Evolutionary conservation across 2,888 invertebrate species (phyloP).

Genomic region (Lasioglossum marginatum): DNA sequence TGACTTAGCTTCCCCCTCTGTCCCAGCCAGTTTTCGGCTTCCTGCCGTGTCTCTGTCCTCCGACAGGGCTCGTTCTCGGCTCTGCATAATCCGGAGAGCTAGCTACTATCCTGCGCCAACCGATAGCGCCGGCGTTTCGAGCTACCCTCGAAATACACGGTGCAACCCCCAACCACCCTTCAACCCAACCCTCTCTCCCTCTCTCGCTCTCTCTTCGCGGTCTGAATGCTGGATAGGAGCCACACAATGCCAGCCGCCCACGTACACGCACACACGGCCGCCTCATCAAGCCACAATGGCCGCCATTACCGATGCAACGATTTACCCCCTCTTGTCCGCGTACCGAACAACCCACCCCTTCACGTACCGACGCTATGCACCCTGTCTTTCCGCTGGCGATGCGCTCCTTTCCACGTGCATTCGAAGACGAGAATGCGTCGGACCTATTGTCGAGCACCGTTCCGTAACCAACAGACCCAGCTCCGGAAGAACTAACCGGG

Average conservation of each 20-base stretch:
- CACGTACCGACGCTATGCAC: background rate
- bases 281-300: constrained; percentile 76
- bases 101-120: constrained; percentile 74
- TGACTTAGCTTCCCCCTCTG: constrained; percentile 29
- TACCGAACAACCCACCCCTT: background rate
- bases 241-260: constrained; percentile 51
- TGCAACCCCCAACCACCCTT: background rate
- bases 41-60: constrained; percentile 36
- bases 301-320: constrained; percentile 81
- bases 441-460: constrained; percentile 21
- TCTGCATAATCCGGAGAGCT: constrained; percentile 81
- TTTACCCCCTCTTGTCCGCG: constrained; percentile 64
- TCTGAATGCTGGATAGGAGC: constrained; percentile 63
- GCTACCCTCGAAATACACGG: constrained; percentile 68
- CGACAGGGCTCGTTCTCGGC: constrained; percentile 63
- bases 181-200: background rate
- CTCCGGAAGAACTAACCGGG: background rate
- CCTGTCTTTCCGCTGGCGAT: constrained; percentile 31
- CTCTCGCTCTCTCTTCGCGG: constrained; percentile 10
- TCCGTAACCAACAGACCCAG: background rate
- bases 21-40: constrained; percentile 34
- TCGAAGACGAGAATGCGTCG: constrained; percentile 26
- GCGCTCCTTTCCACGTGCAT: constrained; percentile 25
- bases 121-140: constrained; percentile 76
- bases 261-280: constrained; percentile 56